A percentile compares a stretch with the other conserved stretches of the same genome.
Conservation (phyloP, 2,888 invertebrate genomes). For the Cosmopolites sordidus region DNA sequence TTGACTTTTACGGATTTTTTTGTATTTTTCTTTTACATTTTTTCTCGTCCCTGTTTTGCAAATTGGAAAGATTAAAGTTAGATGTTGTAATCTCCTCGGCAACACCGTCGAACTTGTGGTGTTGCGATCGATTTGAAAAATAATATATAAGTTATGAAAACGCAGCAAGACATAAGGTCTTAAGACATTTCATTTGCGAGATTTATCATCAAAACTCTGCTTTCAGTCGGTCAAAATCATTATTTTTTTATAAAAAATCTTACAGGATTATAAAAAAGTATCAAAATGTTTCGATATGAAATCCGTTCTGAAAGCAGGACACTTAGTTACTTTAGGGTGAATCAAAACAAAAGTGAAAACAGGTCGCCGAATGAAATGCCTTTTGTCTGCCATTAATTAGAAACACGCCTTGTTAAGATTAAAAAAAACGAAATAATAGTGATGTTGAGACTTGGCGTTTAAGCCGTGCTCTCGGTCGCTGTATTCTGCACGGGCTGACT, state of each 20-base stretch:
- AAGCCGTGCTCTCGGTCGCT: constrained; percentile 60
- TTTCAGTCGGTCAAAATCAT: constrained; percentile 39
- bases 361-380: constrained; percentile 45
- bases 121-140: constrained; percentile 37
- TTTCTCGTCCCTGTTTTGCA: constrained; percentile 35
- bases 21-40: constrained; percentile 34
- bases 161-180: constrained; percentile 46
- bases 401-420: constrained; percentile 49
- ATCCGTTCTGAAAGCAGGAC: constrained; percentile 34
- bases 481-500: constrained; percentile 59
- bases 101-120: constrained; percentile 35
- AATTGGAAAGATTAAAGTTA: constrained; percentile 51
- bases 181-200: constrained; percentile 48
- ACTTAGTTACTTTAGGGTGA: constrained; percentile 29
- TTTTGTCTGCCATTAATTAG: constrained; percentile 48
- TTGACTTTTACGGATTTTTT: constrained; percentile 46
- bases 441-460: constrained; percentile 42
- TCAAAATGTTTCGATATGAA: constrained; percentile 40
- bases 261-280: constrained; percentile 46
- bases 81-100: constrained; percentile 46
- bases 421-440: constrained; percentile 38
- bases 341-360: constrained; percentile 19
- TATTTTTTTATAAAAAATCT: constrained; percentile 36
- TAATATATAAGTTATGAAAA: constrained; percentile 31
- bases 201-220: constrained; percentile 29